Base-by-base conservation (phyloP, 2,113 vertebrate species). In the Tricholaema leucomelas region DNA sequence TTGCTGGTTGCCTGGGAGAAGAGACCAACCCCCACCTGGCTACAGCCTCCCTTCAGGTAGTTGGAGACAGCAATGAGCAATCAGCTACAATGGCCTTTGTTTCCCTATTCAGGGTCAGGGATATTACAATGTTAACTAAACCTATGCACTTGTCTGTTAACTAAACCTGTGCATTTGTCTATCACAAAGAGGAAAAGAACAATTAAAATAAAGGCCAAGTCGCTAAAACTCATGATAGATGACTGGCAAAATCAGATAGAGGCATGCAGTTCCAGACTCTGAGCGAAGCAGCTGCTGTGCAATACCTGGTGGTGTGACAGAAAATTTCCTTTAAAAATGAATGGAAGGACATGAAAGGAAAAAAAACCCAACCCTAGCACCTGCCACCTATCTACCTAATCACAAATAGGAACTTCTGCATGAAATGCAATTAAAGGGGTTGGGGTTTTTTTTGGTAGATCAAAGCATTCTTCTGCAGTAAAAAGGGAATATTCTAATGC, bases 371-470 rank as follows among this genome's bases (percentile, higher is more conserved):
- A 91, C 64, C 35, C 93, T 64, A 92, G 46, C 40, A 73, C 81
- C 48, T 95, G 74, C 72, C 33, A 79, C 60, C 67, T 44, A 36
- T 88, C 94, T 60, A 82, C 58, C 87, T 97, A 96, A 95, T 96
- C 97, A 93, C 75, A 96, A 94, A 95, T 65, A 96, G 56, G 88
- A 97, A 91, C 72, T 81, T 95, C 87, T 93, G 54, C 90, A 88
- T 96, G 70, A 97, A 97, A 97, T 93, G 70, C 85, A 97, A 96
- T 97, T 97, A 96, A 94, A 95, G 10, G 15, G 16, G n/a, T n/a
- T n/a, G n/a, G n/a, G n/a, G n/a, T n/a, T 21, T 66, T 97, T 97
- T 94, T 81, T 84, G 73, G 85, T 93, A 96, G 91, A 97, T 97
- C 96, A 97, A 97, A 97, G 91, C 81, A 81, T 95, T 96, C 70